phyloP scores from a whole-genome alignment of 2,113 vertebrate genomes.

The Callithrix jacchus region DNA sequence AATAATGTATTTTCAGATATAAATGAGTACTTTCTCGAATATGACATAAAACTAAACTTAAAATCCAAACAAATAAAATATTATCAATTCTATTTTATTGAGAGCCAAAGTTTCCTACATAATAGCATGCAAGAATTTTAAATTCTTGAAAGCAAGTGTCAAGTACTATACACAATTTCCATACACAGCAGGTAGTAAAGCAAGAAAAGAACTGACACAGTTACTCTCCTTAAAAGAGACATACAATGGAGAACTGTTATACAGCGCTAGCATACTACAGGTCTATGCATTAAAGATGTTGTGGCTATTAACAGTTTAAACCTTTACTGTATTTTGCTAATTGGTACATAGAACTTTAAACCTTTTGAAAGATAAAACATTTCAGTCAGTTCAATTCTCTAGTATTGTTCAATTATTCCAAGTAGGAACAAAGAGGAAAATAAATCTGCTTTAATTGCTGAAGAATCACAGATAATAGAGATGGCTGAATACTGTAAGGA shows the following conservation, averaged over 20 bases:
- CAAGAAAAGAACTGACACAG: slow-evolving; percentile 82
- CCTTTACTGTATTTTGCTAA: slow-evolving; percentile 85
- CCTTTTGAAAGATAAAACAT: slow-evolving; percentile 76
- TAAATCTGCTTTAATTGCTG: slow-evolving; percentile 74
- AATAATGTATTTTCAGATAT: slow-evolving; percentile 33
- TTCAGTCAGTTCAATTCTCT: slow-evolving; percentile 75
- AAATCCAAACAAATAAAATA: slow-evolving; percentile 72
- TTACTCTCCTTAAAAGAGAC: slow-evolving; percentile 78
- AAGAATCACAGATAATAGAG: slow-evolving; percentile 70
- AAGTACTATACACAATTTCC: slow-evolving; percentile 81
- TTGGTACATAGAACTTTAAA: slow-evolving; percentile 82
- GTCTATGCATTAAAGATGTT: slow-evolving; percentile 81
- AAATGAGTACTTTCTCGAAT: slow-evolving; percentile 28
- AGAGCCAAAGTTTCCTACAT: slow-evolving; percentile 67
- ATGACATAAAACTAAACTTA: slow-evolving; percentile 33
- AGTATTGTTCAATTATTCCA: slow-evolving; percentile 73
- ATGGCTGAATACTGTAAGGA: slow-evolving; percentile 26
- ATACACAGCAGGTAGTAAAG: slow-evolving; percentile 84
- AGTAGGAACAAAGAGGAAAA: slow-evolving; percentile 72
- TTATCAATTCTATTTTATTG: slow-evolving; percentile 56
- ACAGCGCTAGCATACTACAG: slow-evolving; percentile 77
- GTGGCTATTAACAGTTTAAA: slow-evolving; percentile 84
- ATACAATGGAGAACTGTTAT: slow-evolving; percentile 81
- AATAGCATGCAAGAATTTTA: slow-evolving; percentile 78
- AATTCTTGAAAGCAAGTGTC: slow-evolving; percentile 80